Conservation (phyloP, 2,113 vertebrate species). For the Cyprinodon variegatus region DNA sequence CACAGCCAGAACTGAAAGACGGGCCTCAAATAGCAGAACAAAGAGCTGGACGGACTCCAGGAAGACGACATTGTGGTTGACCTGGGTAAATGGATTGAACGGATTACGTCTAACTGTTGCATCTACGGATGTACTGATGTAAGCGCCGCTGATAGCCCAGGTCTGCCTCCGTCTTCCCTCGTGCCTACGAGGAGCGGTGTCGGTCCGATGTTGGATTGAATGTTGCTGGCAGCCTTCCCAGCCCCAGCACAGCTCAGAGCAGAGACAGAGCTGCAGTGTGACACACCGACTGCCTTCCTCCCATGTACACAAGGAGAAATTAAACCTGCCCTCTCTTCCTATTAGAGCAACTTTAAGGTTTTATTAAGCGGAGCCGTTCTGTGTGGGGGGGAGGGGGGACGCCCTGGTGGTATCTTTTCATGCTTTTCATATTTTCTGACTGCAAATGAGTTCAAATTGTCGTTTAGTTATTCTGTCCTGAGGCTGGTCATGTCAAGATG, state of each 20-base stretch:
- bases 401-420: not conserved
- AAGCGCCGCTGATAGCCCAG: slow-evolving; percentile 10
- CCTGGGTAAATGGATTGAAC: slow-evolving; percentile 8
- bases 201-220: slow-evolving; percentile 53
- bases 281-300: slow-evolving; percentile 48
- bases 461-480: slow-evolving; percentile 6
- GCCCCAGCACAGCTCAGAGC: slow-evolving; percentile 36
- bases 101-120: slow-evolving; percentile 17
- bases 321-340: slow-evolving; percentile 2
- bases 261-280: slow-evolving; percentile 60
- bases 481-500: slow-evolving; percentile 2
- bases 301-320: slow-evolving; percentile 53
- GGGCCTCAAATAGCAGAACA: not conserved
- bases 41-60: not conserved
- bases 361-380: not conserved
- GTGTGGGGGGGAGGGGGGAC: not conserved
- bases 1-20: not conserved
- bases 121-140: slow-evolving; percentile 22
- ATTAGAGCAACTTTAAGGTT: not conserved
- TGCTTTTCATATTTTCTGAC: slow-evolving; percentile 1
- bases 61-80: not conserved
- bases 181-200: slow-evolving; percentile 25
- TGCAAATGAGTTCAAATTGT: slow-evolving; percentile 36
- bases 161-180: slow-evolving; percentile 24
- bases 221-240: slow-evolving; percentile 55